phyloP scores from a whole-genome alignment of 2,888 invertebrate genomes.

The Acronicta alni region DNA sequence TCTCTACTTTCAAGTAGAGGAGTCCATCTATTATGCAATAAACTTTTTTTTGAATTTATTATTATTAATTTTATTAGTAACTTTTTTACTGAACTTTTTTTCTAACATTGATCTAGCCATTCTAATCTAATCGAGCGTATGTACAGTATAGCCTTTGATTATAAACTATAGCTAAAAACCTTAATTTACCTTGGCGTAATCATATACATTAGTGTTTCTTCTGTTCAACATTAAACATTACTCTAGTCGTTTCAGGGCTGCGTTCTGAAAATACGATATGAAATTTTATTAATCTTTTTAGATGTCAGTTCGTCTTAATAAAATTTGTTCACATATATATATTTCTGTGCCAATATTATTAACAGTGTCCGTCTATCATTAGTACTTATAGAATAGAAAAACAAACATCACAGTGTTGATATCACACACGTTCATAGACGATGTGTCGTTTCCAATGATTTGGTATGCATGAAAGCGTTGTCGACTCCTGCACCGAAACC shows the following conservation, averaged over 20 bases:
- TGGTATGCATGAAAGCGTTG: constrained; percentile 70
- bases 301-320: neutral
- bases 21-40: no score
- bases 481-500: constrained; percentile 65
- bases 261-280: neutral
- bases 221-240: neutral
- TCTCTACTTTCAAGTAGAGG: no score
- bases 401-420: constrained; percentile 3
- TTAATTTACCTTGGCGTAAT: neutral
- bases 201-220: neutral
- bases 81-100: no score
- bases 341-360: no score
- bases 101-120: neutral
- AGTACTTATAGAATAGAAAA: constrained; percentile 11
- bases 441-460: constrained; percentile 61
- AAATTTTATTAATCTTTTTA: neutral
- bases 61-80: no score
- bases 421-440: constrained; percentile 8
- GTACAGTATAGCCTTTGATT: no score
- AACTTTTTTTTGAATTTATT: no score
- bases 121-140: neutral
- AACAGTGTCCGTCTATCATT: neutral
- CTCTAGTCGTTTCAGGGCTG: neutral
- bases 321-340: neutral
- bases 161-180: no score